Conservation (phyloP, 92 coral and sea anemone species). For the Anthopleura xanthogrammica region DNA sequence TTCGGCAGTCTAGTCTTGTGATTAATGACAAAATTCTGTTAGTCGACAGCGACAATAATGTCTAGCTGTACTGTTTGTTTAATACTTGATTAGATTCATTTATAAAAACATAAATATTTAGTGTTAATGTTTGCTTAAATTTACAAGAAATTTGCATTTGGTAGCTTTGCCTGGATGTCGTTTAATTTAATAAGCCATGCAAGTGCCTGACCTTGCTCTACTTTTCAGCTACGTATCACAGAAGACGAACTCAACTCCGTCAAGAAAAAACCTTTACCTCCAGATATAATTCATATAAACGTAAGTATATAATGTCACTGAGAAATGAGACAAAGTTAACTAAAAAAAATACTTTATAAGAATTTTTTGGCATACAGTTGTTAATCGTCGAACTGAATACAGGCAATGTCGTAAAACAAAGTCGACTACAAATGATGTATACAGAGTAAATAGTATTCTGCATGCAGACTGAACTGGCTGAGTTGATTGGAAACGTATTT, state of each 20-base stretch:
- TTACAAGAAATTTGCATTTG: neutral
- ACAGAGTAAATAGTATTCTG: no score
- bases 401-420: no score
- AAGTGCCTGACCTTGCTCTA: neutral
- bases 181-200: neutral
- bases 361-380: no score
- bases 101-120: neutral
- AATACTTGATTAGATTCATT: conserved; percentile 2
- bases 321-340: neutral
- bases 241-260: conserved; percentile 30
- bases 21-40: neutral
- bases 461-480: no score
- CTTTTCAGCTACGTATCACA: conserved; percentile 29
- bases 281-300: conserved; percentile 23
- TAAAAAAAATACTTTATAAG: neutral
- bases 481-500: no score
- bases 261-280: conserved; percentile 24
- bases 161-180: neutral
- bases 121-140: neutral
- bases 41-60: neutral
- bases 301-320: conserved; percentile 22
- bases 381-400: no score
- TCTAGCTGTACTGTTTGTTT: neutral
- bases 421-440: no score
- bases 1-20: neutral